Evolutionary conservation across 2,888 invertebrate genomes (phyloP).

Genomic region (Sepiola atlantica): DNA sequence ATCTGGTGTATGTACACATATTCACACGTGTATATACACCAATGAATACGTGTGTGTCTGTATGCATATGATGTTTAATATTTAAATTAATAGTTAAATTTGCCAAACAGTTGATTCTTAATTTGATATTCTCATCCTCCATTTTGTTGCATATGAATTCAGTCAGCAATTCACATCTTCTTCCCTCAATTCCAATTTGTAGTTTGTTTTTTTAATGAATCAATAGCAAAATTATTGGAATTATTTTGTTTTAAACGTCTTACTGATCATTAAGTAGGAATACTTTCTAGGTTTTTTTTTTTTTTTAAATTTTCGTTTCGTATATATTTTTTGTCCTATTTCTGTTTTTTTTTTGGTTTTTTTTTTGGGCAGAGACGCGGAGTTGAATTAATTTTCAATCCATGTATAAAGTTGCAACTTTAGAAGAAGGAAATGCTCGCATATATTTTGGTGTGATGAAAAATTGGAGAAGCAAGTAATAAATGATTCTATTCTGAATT

Average conservation of each 20-base stretch:
- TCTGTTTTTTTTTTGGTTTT: neutral
- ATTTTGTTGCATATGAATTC: neutral
- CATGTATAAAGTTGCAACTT: neutral
- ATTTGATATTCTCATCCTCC: neutral
- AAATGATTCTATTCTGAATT: neutral
- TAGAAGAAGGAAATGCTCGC: neutral
- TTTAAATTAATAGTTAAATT: neutral
- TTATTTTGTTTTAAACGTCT: neutral
- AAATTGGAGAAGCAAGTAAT: neutral
- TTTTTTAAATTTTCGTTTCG: neutral
- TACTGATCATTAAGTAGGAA: neutral
- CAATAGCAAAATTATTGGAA: conserved; percentile 11
- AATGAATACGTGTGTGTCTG: neutral
- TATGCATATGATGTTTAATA: neutral
- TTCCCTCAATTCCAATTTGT: neutral
- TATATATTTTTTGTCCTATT: neutral
- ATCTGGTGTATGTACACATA: neutral
- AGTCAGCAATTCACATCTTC: neutral
- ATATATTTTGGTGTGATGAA: neutral
- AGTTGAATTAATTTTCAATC: neutral
- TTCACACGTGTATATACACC: neutral
- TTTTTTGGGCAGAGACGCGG: neutral
- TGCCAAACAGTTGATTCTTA: neutral
- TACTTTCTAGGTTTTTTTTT: neutral
- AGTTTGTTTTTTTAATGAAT: neutral